phyloP scores from a whole-genome alignment of 1,140 invertebrate genomes.

The Drosophila malerkotliana region DNA sequence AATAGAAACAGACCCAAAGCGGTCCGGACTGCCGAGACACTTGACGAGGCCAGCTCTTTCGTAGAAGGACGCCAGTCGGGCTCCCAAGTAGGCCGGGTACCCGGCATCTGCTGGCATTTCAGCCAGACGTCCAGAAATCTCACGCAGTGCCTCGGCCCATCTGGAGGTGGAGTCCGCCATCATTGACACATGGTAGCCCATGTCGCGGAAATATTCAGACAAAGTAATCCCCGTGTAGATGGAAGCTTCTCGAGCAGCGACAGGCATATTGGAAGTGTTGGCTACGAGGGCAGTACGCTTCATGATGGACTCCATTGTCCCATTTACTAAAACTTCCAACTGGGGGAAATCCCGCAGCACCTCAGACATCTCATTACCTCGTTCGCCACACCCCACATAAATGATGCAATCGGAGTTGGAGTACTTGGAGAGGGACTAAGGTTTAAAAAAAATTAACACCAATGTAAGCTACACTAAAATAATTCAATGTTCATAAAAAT shows the following conservation, averaged over 20 bases:
- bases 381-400: slow-evolving; percentile 99
- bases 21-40: slow-evolving; percentile 98
- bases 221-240: slow-evolving; percentile 99
- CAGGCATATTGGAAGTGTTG: slow-evolving; percentile 99
- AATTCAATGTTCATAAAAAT: too few relatives aligned
- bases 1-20: slow-evolving; percentile 99
- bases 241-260: slow-evolving; percentile 99
- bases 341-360: slow-evolving; percentile 99
- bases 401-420: slow-evolving; percentile 99
- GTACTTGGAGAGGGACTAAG: slow-evolving; percentile 96
- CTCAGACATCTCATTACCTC: slow-evolving; percentile 94
- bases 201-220: slow-evolving; percentile 99
- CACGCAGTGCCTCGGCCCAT: slow-evolving; percentile 99
- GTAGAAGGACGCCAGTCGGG: slow-evolving; percentile 99
- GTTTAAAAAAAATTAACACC: slow-evolving; percentile 12
- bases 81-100: slow-evolving; percentile 99
- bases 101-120: slow-evolving; percentile 99
- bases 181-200: slow-evolving; percentile 99
- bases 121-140: slow-evolving; percentile 99
- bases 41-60: slow-evolving; percentile 99
- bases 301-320: slow-evolving; percentile 99
- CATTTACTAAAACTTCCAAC: slow-evolving; percentile 98
- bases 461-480: too few relatives aligned
- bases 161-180: slow-evolving; percentile 99
- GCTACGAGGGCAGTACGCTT: slow-evolving; percentile 99